A percentile compares a stretch with the other conserved stretches of the same genome.
Conservation (phyloP, 2,797 vertebrate genomes). For the Yasuhikotakia modesta region DNA sequence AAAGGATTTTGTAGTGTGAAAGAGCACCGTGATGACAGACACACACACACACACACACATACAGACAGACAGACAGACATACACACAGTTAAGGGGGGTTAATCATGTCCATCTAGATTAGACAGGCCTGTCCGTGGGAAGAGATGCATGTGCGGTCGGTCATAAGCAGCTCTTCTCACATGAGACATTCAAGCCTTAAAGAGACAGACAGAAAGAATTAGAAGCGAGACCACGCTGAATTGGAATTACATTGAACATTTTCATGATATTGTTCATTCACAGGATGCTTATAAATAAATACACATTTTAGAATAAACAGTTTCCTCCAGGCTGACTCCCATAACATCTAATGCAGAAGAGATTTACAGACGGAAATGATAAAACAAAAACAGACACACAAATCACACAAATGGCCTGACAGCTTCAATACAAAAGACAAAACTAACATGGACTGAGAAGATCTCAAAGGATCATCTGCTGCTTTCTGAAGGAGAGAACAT, state of each 20-base stretch:
- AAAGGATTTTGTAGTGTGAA: conserved; percentile 8
- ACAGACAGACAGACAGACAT: too few species aligned
- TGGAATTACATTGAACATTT: not conserved
- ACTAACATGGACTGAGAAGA: not conserved
- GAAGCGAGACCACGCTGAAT: too few species aligned
- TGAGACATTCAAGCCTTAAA: not conserved
- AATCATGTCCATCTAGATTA: conserved; percentile 66
- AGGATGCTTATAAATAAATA: too few species aligned
- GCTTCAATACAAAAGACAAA: conserved; percentile 11
- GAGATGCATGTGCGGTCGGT: conserved; percentile 38
- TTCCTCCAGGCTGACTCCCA: not conserved
- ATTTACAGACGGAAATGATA: not conserved
- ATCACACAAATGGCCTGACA: conserved; percentile 1
- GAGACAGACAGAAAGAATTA: too few species aligned
- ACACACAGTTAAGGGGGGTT: conserved; percentile 24
- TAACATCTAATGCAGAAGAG: not conserved
- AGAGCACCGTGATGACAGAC: conserved; percentile 62
- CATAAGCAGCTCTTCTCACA: conserved; percentile 66
- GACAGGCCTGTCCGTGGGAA: conserved; percentile 50
- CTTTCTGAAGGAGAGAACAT: not conserved
- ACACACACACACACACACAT: conserved; percentile 55
- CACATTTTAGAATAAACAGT: not conserved
- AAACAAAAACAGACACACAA: too few species aligned
- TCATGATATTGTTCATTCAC: not conserved
- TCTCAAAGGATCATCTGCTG: not conserved